These are phyloP conservation scores for Elmis aenea DNA, from an alignment of 2,888 invertebrate genomes.

Conservation along the genomic window DNA sequence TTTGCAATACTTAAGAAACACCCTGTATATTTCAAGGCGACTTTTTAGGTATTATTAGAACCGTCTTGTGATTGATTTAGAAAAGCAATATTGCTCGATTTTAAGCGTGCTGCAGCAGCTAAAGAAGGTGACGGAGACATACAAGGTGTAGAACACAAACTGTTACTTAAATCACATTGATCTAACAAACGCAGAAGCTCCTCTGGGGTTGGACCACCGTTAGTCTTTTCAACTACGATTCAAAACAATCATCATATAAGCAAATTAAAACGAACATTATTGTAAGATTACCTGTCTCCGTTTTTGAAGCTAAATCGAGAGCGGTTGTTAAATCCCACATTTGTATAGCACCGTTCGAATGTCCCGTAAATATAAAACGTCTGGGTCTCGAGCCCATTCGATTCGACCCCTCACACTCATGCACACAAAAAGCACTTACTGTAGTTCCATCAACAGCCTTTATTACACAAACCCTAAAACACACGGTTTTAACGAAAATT, in stretches of 20 bases:
- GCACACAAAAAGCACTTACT: constrained; percentile 93
- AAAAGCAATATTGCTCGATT: constrained; percentile 59
- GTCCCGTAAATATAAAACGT: constrained; percentile 86
- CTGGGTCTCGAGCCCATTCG: constrained; percentile 86
- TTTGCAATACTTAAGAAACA: no score
- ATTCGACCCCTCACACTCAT: constrained; percentile 95
- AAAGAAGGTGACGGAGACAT: constrained; percentile 67
- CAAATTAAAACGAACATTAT: background rate
- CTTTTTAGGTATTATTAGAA: no score
- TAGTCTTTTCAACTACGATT: constrained; percentile 51
- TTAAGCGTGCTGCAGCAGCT: constrained; percentile 50
- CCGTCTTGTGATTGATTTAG: constrained; percentile 52
- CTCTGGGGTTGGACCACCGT: constrained; percentile 88
- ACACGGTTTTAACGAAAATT: no score
- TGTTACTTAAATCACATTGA: constrained; percentile 87
- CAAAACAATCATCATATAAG: constrained; percentile 4
- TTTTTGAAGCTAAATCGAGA: constrained; percentile 66
- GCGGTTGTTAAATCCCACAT: constrained; percentile 99
- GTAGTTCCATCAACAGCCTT: constrained; percentile 90
- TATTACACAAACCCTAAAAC: constrained; percentile 81
- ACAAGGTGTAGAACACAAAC: constrained; percentile 71
- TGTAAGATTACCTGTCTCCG: constrained; percentile 44
- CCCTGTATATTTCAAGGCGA: no score
- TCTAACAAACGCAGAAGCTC: constrained; percentile 88
- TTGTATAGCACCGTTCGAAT: constrained; percentile 87